Percentiles rank a stretch among this genome's conserved stretches.
These are phyloP conservation scores for Umimayanthus kanabou DNA, from an alignment of 92 coral and sea anemone genomes.

Conservation along the genomic window DNA sequence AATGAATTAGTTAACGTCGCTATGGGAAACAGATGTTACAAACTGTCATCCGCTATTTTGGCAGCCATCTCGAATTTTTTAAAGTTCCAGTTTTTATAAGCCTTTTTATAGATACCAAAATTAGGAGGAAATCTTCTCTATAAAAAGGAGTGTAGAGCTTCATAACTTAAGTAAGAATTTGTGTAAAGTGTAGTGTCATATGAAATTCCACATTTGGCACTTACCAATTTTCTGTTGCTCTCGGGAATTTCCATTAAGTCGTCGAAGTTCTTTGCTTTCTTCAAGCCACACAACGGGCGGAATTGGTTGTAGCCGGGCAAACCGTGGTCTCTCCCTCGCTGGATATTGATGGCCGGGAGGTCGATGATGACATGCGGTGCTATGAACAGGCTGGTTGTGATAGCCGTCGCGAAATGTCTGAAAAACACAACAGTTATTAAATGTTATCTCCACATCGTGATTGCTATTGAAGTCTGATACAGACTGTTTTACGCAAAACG, in stretches of 20 bases:
- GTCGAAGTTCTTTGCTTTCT: not conserved
- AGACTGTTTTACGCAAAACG: too few relatives aligned
- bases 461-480: too few relatives aligned
- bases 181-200: too few relatives aligned
- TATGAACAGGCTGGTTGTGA: constrained; percentile 6
- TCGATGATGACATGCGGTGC: constrained; percentile 9
- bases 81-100: too few relatives aligned
- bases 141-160: too few relatives aligned
- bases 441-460: not conserved
- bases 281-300: not conserved
- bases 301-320: constrained; percentile 10
- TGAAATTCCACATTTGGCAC: not conserved
- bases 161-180: too few relatives aligned
- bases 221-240: not conserved
- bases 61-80: too few relatives aligned
- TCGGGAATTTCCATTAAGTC: not conserved
- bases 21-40: too few relatives aligned
- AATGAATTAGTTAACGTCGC: too few relatives aligned
- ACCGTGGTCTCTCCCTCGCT: constrained; percentile 14
- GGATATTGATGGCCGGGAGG: constrained; percentile 19
- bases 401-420: constrained; percentile 4
- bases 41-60: too few relatives aligned
- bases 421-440: not conserved
- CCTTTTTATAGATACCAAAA: too few relatives aligned
- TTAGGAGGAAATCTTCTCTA: too few relatives aligned